These are phyloP conservation scores for Hippocampus guttulatus DNA, from an alignment of 2,113 vertebrate genomes.

Conservation along the genomic window DNA sequence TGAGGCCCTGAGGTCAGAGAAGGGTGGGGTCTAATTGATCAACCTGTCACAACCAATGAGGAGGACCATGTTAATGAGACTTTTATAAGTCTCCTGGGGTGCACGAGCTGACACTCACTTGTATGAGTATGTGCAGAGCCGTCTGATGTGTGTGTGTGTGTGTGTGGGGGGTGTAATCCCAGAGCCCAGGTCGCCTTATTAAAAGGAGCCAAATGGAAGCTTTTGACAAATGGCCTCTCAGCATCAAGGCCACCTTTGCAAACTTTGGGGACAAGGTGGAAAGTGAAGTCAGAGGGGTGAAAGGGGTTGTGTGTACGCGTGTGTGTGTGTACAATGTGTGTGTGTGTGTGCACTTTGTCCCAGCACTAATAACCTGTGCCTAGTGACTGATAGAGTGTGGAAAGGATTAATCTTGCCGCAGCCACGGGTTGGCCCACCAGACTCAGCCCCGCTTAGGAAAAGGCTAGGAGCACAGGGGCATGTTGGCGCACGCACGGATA, in stretches of 20 bases:
- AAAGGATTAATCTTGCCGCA: conserved; percentile 65
- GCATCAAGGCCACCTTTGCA: conserved; percentile 68
- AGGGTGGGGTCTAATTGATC: conserved; percentile 92
- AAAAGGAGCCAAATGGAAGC: conserved; percentile 79
- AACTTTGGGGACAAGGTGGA: conserved; percentile 61
- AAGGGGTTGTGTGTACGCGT: conserved; percentile 12
- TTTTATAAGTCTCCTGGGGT: conserved; percentile 89
- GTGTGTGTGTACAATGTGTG: conserved; percentile 8
- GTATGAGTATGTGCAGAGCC: conserved; percentile 52
- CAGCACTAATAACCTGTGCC: conserved; percentile 65
- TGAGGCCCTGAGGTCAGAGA: conserved; percentile 81
- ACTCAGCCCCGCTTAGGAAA: conserved; percentile 57
- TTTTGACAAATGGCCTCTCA: conserved; percentile 79
- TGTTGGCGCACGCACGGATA: conserved; percentile 11
- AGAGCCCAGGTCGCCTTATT: conserved; percentile 72
- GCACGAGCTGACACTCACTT: conserved; percentile 77
- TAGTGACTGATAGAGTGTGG: conserved; percentile 65
- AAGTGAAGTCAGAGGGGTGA: conserved; percentile 54
- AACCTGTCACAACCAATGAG: conserved; percentile 91
- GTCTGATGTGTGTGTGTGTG: conserved; percentile 19
- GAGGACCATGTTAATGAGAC: conserved; percentile 93
- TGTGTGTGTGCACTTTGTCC: conserved; percentile 27
- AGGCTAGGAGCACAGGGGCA: conserved; percentile 55
- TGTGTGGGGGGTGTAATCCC: conserved; percentile 38
- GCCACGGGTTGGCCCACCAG: conserved; percentile 60